Base-by-base conservation (phyloP, 1,140 invertebrate species). In the Maconellicoccus hirsutus region DNA sequence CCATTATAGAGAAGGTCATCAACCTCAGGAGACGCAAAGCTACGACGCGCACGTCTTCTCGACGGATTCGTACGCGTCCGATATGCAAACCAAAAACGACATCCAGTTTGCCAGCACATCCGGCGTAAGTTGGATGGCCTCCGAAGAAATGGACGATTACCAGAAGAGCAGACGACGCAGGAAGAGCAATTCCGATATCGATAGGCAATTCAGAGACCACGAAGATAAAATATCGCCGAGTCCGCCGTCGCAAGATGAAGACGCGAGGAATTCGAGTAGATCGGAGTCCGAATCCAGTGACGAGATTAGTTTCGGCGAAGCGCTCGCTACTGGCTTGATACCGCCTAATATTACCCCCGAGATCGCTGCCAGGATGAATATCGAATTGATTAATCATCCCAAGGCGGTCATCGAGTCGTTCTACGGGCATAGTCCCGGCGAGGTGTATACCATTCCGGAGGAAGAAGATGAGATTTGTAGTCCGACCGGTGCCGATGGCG, bases 391-490 rank as follows among this genome's bases (percentile, higher is more conserved):
- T 29, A 72, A 69, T 59, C 72, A 59, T 33, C 70, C 33, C 22
- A 25, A 69, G 42, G 72, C 66, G 33, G 72, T 52, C 33, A 59
- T 76, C 52, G 73, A 78, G 71, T 73, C 76, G 25, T 79, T 77
- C 76, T 82, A 81, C 74, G 81, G 82, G 72, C 81, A 81, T 73
- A 82, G 79, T 75, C 80, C 81, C 6, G 81, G 81, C 16, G 82
- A 82, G 73, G 82, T 83, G 8, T 83, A 84, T 75, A 83, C 82
- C 26, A 83, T 83, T 71, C 81, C 80, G n/a, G 82, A 83, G 74
- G 82, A 82, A 73, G 82, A 83, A 73, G 82, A 83, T 70, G 83
- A 83, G 75, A 77, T 79, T 14, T 78, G 78, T n/a, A 82, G 82
- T 73, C 82, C 82, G 2, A 82, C 80, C 19, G 78, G 80, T 71